phyloP scores from a whole-genome alignment of 2,113 vertebrate species.

The Accipiter virgatus region DNA sequence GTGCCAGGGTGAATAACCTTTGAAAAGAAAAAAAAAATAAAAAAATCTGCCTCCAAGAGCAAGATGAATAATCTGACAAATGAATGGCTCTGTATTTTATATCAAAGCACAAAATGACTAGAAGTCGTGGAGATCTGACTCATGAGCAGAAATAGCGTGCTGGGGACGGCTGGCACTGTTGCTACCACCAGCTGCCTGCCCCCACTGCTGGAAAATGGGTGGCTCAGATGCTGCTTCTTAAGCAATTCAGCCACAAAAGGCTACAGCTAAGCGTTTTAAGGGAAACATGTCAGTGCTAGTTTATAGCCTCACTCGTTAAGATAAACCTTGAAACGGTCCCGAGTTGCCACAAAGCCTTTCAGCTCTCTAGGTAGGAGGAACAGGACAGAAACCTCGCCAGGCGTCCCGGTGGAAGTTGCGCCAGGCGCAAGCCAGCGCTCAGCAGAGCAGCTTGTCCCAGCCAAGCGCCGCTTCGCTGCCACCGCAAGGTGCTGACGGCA shows the following conservation, averaged over 20 bases:
- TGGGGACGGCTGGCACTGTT: neutral
- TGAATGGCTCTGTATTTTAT: neutral
- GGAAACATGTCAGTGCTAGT: neutral
- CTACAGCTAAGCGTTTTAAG: neutral
- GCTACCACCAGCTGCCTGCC: slow-evolving; percentile 13
- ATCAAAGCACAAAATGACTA: neutral
- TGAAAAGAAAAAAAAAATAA: neutral
- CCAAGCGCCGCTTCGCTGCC: neutral
- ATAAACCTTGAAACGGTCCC: neutral
- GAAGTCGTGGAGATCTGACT: neutral
- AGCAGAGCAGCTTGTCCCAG: neutral
- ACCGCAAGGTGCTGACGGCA: neutral
- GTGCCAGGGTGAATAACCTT: slow-evolving; percentile 35
- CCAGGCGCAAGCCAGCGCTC: neutral
- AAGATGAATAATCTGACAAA: slow-evolving; percentile 32
- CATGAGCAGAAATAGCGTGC: slow-evolving; percentile 20
- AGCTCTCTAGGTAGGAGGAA: neutral
- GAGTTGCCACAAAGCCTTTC: neutral
- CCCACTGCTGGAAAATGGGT: neutral
- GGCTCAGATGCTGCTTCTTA: slow-evolving; percentile 14
- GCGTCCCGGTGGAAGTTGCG: neutral
- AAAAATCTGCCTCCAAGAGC: neutral
- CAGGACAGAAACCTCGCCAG: neutral
- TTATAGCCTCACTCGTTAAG: neutral
- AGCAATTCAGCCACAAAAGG: slow-evolving; percentile 2